phyloP scores from a whole-genome alignment of 2,888 invertebrate species.

The Mechanitis mazaeus region DNA sequence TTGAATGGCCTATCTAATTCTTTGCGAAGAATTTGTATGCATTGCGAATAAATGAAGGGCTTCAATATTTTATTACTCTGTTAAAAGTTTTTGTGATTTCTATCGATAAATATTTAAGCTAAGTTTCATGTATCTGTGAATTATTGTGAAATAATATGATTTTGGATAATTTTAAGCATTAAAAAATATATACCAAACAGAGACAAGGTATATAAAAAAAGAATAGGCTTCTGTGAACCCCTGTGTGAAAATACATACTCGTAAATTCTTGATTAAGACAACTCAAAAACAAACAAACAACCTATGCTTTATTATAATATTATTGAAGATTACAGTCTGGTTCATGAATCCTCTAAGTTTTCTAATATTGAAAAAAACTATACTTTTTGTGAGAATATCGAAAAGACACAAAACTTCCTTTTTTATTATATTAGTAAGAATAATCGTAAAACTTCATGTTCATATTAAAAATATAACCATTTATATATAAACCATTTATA shows the following conservation, averaged over 20 bases:
- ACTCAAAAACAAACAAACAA: constrained; percentile 1
- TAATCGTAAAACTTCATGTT: not conserved
- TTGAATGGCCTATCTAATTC: no score
- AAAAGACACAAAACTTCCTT: not conserved
- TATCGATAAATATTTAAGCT: no score
- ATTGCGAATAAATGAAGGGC: no score
- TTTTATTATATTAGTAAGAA: not conserved
- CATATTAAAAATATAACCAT: not conserved
- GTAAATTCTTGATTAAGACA: not conserved
- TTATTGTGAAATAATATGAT: no score
- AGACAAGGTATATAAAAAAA: no score
- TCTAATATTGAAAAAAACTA: not conserved
- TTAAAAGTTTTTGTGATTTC: no score
- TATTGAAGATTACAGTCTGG: constrained; percentile 1
- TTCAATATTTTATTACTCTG: no score
- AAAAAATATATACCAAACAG: no score
- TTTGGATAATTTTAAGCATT: no score
- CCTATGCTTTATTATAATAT: not conserved
- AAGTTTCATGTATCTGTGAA: no score
- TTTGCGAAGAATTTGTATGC: no score
- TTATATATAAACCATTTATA: not conserved
- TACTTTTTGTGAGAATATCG: not conserved
- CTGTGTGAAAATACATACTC: not conserved
- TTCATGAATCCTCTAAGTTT: not conserved
- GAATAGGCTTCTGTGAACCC: no score